Evolutionary conservation across 64 coral and sea anemone genomes (phyloP).

Genomic region (Trachythela sp.): DNA sequence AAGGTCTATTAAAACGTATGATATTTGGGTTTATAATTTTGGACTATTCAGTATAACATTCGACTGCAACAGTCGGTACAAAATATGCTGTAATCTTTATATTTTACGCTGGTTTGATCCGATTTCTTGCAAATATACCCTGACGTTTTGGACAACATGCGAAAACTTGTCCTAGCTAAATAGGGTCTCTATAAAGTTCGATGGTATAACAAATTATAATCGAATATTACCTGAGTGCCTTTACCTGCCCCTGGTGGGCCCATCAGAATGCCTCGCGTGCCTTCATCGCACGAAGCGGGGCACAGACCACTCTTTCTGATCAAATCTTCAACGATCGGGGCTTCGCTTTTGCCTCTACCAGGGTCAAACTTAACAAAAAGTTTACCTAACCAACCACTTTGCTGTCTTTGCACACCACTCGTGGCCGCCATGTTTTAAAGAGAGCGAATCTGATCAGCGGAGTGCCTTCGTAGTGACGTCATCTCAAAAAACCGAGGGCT

Average conservation of each 20-base stretch:
- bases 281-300: neutral
- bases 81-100: no score
- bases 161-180: no score
- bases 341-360: neutral
- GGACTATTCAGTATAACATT: no score
- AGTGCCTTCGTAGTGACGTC: neutral
- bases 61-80: no score
- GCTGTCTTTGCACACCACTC: neutral
- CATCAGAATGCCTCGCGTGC: neutral
- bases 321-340: neutral
- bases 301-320: neutral
- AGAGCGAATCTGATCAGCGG: neutral
- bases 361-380: constrained; percentile 23
- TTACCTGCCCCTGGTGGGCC: neutral
- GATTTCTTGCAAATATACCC: no score
- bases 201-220: no score
- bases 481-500: neutral
- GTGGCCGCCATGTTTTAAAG: neutral
- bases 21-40: no score
- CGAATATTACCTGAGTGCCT: constrained; percentile 25
- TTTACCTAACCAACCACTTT: neutral
- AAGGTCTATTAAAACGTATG: no score
- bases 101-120: no score
- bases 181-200: no score
- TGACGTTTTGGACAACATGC: no score